Evolutionary conservation across 2,888 invertebrate genomes (phyloP).

Genomic region (Pyrochroa serraticornis): DNA sequence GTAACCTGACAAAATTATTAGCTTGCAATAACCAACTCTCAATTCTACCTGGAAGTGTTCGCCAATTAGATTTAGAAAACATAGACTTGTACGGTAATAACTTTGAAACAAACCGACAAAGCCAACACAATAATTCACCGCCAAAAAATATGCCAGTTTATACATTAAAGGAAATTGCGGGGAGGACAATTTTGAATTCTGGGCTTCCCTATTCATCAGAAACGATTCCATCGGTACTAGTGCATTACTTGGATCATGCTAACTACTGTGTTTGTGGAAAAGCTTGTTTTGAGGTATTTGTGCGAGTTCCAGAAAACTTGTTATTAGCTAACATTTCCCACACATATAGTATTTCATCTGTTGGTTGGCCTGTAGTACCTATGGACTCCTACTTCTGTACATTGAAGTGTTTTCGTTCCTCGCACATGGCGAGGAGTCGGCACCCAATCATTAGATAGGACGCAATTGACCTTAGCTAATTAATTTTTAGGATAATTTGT

Average conservation of each 20-base stretch:
- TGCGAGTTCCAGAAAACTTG: conserved; percentile 52
- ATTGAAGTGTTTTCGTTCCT: conserved; percentile 56
- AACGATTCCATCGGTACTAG: conserved; percentile 65
- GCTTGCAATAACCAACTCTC: conserved; percentile 63
- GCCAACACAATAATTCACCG: conserved; percentile 14
- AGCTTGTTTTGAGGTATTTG: conserved; percentile 51
- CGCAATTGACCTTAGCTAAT: conserved; percentile 58
- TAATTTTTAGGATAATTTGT: not conserved
- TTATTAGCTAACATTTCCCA: conserved; percentile 57
- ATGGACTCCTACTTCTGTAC: conserved; percentile 71
- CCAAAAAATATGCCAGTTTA: conserved; percentile 56
- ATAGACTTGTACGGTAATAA: conserved; percentile 66
- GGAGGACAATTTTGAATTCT: conserved; percentile 61
- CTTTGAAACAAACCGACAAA: conserved; percentile 52
- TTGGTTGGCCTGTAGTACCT: conserved; percentile 55
- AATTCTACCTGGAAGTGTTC: conserved; percentile 67
- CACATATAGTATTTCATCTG: conserved; percentile 53
- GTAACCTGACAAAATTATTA: conserved; percentile 62
- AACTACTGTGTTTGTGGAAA: conserved; percentile 69
- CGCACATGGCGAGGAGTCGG: conserved; percentile 48
- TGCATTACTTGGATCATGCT: conserved; percentile 66
- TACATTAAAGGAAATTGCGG: conserved; percentile 63
- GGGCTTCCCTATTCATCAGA: conserved; percentile 64
- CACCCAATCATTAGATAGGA: conserved; percentile 58
- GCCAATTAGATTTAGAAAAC: conserved; percentile 61